Evolutionary conservation across 2,888 invertebrate species (phyloP), one percentile per base, ranked within the genome.

Genomic region (Endotricha flammealis): DNA sequence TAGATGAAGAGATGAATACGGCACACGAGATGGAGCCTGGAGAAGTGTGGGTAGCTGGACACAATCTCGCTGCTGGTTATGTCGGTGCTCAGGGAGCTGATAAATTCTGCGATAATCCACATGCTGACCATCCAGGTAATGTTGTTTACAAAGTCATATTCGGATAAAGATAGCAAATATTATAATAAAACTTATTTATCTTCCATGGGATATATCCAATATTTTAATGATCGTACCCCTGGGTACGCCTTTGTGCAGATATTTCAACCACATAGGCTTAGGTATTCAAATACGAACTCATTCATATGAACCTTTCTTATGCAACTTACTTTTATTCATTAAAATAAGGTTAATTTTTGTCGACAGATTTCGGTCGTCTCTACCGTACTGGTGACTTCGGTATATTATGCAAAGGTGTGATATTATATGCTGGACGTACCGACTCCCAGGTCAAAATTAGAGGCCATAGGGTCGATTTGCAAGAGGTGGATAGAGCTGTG

Each of bases 371-470:
- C 57, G 87, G 90, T 0, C 90, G 90, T 12, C 80, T 96, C 0
- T 96, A 94, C 74, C 91, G 92, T 36, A 96, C 96, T 1, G 96
- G 96, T 0, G 96, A 96, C 68, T 95, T 91, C 53, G 96, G 93
- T 0, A 88, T 90, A 8, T 78, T 95, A 0, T 83, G 90, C 32
- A 91, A 93, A 48, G 92, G 91, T 0, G 88, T 89, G 4, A 73
- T 96, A 12, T 74, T 91, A 38, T 95, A 91, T 60, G 94, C 95
- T 51, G 96, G 96, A 0, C 89, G 96, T 14, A 93, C 92, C 0
- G 95, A 96, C 73, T 93, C 95, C 0, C 96, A 96, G 69, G 89
- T 93, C 22, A 97, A 95, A 87, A 91, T 95, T 35, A 87, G 95
- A 27, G 97, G 97, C 0, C 94, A 96, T 60, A 85, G 96, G 6